A percentile compares a stretch with the other conserved stretches of the same genome.
Conservation (phyloP, 2,888 invertebrate species). For the Rosalia funebris region DNA sequence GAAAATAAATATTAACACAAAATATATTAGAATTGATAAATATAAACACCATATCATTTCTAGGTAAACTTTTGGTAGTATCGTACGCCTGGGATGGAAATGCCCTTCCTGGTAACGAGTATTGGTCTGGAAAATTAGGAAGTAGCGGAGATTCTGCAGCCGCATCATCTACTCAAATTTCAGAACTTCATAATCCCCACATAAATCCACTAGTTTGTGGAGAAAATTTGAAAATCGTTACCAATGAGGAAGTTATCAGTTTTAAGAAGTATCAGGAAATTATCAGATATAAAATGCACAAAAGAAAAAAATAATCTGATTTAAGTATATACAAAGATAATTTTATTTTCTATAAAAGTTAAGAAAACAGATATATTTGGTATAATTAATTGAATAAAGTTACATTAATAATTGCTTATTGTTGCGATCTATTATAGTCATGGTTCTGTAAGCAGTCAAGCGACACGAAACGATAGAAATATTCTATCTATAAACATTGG, state of each 20-base stretch:
- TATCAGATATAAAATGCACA: constrained; percentile 4
- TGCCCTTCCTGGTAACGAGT: constrained; percentile 79
- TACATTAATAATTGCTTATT: too few species aligned
- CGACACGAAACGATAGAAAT: too few species aligned
- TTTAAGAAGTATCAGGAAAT: constrained; percentile 28
- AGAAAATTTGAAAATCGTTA: constrained; percentile 59
- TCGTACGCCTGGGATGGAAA: constrained; percentile 81
- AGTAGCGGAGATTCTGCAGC: constrained; percentile 73
- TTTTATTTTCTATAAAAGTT: too few species aligned
- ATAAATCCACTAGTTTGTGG: constrained; percentile 68
- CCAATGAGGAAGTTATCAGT: constrained; percentile 20
- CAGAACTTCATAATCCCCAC: constrained; percentile 71
- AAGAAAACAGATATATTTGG: too few species aligned
- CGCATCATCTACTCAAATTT: constrained; percentile 70
- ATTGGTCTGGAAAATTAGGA: constrained; percentile 70
- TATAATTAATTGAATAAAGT: too few species aligned
- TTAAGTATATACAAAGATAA: too few species aligned
- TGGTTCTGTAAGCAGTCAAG: too few species aligned
- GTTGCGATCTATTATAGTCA: too few species aligned
- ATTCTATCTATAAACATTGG: too few species aligned
- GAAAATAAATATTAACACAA: too few species aligned
- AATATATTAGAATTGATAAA: too few species aligned
- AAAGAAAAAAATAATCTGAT: constrained; percentile 9
- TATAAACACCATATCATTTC: too few species aligned
- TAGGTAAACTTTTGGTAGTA: constrained; percentile 67